phyloP scores from a whole-genome alignment of 2,113 vertebrate species.

The Microcebus ravelobensis region DNA sequence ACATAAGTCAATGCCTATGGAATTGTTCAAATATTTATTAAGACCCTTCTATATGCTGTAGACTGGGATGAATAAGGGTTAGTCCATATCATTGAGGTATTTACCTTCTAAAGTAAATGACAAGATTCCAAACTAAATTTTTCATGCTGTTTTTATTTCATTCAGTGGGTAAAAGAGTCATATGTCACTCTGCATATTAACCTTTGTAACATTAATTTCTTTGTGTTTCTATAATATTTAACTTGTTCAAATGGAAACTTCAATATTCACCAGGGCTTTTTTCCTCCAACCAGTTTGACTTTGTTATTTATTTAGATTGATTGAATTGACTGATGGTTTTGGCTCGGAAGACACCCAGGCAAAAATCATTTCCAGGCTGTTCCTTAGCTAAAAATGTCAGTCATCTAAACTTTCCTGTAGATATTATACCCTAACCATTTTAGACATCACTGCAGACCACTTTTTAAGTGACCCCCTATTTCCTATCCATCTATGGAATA shows the following conservation, averaged over 20 bases:
- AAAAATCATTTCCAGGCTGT: not conserved
- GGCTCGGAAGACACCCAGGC: not conserved
- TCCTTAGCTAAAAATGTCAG: not conserved
- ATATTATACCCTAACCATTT: not conserved
- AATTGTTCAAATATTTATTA: not conserved
- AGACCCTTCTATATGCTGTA: not conserved
- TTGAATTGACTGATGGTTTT: not conserved
- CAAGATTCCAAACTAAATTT: no score
- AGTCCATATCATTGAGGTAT: fast-evolving
- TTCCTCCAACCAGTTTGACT: not conserved
- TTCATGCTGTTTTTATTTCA: not conserved
- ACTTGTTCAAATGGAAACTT: not conserved
- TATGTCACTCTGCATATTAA: not conserved
- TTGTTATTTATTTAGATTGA: not conserved
- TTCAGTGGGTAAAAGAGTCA: not conserved
- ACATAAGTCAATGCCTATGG: not conserved
- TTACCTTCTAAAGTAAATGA: not conserved
- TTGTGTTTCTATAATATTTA: not conserved
- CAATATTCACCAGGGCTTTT: not conserved
- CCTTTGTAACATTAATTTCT: no score
- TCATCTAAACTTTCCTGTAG: not conserved
- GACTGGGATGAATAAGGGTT: no score
- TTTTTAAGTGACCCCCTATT: not conserved
- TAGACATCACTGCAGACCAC: not conserved
- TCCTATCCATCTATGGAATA: not conserved